A percentile compares a stretch with the other conserved stretches of the same genome.
phyloP scores from a whole-genome alignment of 2,113 vertebrate species.

The Dunckerocampus dactyliophorus region DNA sequence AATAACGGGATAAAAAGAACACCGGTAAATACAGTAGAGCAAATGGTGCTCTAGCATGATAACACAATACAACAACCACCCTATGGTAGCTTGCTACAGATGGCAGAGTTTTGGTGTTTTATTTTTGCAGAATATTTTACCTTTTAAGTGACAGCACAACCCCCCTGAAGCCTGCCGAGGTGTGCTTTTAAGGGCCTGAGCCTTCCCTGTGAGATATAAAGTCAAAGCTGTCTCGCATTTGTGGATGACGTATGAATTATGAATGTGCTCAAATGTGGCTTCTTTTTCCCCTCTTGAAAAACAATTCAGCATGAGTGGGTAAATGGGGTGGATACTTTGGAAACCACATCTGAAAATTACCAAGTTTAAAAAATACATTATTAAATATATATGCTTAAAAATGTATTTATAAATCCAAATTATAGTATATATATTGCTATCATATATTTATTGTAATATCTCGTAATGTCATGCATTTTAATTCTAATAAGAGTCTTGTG shows the following conservation, averaged over 20 bases:
- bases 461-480: no score
- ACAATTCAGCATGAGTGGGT: slow-evolving; percentile 42
- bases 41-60: background rate
- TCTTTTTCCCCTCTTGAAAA: slow-evolving; percentile 13
- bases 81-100: background rate
- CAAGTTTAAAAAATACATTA: slow-evolving; percentile 13
- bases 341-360: slow-evolving; percentile 21
- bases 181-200: slow-evolving; percentile 25
- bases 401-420: background rate
- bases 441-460: no score
- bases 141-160: slow-evolving; percentile 33
- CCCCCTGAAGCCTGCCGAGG: slow-evolving; percentile 35
- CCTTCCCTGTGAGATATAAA: slow-evolving; percentile 38
- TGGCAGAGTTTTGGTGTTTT: background rate
- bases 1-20: background rate
- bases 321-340: slow-evolving; percentile 33
- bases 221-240: slow-evolving; percentile 52
- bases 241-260: slow-evolving; percentile 55
- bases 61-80: background rate
- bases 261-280: slow-evolving; percentile 44
- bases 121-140: slow-evolving; percentile 25
- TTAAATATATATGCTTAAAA: slow-evolving; percentile 16
- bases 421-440: no score
- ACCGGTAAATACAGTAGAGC: background rate
- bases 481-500: no score